A percentile compares a stretch with the other conserved stretches of the same genome.
These are phyloP conservation scores for Allygus modestus DNA, from an alignment of 2,888 invertebrate species.

Conservation along the genomic window DNA sequence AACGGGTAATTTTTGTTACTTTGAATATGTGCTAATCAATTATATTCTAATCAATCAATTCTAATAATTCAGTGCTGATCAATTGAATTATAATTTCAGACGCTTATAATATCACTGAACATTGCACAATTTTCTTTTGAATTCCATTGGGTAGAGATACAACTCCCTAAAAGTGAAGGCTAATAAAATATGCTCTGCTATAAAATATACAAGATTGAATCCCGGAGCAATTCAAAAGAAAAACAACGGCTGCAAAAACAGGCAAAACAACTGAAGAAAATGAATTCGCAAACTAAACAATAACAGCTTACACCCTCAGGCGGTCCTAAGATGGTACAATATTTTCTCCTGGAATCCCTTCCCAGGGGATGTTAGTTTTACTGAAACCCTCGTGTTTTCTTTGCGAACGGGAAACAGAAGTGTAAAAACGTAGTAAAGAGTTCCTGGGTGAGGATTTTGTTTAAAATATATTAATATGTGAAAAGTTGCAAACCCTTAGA, in stretches of 20 bases:
- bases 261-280: constrained; percentile 27
- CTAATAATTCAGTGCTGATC: too few relatives aligned
- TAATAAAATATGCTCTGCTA: too few relatives aligned
- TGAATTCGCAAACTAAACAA: constrained; percentile 41
- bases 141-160: too few relatives aligned
- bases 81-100: too few relatives aligned
- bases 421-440: not conserved
- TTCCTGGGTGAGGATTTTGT: not conserved
- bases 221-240: constrained; percentile 52
- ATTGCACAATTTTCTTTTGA: too few relatives aligned
- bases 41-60: too few relatives aligned
- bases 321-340: constrained; percentile 31
- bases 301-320: constrained; percentile 1
- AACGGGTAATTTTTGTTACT: too few relatives aligned
- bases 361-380: constrained; percentile 14
- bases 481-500: too few relatives aligned
- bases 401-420: not conserved
- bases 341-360: constrained; percentile 1
- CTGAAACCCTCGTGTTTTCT: not conserved
- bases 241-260: constrained; percentile 20
- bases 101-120: too few relatives aligned
- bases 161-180: too few relatives aligned
- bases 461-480: too few relatives aligned
- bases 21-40: too few relatives aligned
- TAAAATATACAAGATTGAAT: not conserved